phyloP scores from a whole-genome alignment of 2,888 invertebrate species.

The Adelphocoris suturalis region DNA sequence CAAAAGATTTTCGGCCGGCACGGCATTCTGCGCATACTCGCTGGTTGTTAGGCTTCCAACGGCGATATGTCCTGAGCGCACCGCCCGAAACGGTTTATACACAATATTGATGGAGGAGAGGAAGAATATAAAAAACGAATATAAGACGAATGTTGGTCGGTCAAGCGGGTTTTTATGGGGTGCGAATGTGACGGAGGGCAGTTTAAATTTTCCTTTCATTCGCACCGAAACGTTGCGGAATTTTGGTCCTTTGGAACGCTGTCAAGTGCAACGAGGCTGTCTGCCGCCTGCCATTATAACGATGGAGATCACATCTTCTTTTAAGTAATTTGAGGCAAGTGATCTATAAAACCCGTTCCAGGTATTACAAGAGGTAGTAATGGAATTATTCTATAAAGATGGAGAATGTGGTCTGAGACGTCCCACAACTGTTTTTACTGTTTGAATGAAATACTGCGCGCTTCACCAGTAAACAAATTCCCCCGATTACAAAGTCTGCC shows the following conservation, averaged over 20 bases:
- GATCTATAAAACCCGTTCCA: too few relatives aligned
- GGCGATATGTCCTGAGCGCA: not conserved
- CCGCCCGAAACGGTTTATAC: not conserved
- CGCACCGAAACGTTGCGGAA: not conserved
- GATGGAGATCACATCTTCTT: too few relatives aligned
- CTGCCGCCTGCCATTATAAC: too few relatives aligned
- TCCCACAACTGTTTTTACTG: too few relatives aligned
- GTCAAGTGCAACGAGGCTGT: not conserved
- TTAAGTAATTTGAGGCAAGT: too few relatives aligned
- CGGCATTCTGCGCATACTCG: conserved; percentile 23
- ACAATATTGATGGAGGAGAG: not conserved
- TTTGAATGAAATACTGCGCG: too few relatives aligned
- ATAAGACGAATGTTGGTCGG: not conserved
- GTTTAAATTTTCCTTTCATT: conserved; percentile 13
- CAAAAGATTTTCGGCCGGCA: not conserved
- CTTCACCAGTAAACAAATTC: too few relatives aligned
- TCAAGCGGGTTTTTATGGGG: conserved; percentile 3
- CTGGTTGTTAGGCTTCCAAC: not conserved
- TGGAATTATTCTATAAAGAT: too few relatives aligned
- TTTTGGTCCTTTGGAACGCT: not conserved
- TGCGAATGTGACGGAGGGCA: conserved; percentile 9
- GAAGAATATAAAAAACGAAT: not conserved
- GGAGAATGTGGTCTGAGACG: too few relatives aligned
- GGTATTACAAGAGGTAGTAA: too few relatives aligned
- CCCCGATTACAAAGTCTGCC: too few relatives aligned